phyloP scores from a whole-genome alignment of 2,797 vertebrate genomes.

The Lacerta agilis region DNA sequence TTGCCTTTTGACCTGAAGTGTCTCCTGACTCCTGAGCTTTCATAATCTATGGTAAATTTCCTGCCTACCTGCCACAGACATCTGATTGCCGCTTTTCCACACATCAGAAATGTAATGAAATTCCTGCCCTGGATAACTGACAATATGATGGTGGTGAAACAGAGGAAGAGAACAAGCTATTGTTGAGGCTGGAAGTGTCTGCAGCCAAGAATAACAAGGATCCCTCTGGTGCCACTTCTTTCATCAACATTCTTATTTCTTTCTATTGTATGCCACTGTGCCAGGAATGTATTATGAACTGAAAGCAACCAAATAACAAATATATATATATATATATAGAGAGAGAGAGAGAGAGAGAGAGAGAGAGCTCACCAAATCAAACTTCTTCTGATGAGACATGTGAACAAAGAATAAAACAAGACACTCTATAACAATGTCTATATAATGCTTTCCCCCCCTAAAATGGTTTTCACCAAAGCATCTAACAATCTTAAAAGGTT shows the following conservation, averaged over 20 bases:
- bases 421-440: conserved; percentile 28
- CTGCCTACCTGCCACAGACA: conserved; percentile 64
- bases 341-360: conserved; percentile 50
- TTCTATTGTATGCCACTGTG: conserved; percentile 38
- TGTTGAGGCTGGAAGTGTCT: conserved; percentile 69
- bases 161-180: conserved; percentile 72
- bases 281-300: conserved; percentile 37
- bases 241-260: conserved; percentile 58
- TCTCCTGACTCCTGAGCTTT: conserved; percentile 53
- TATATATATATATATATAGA: conserved; percentile 1
- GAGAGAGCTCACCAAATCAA: conserved; percentile 55
- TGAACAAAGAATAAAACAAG: conserved; percentile 42
- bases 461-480: neutral
- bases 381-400: conserved; percentile 30
- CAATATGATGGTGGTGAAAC: conserved; percentile 57
- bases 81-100: conserved; percentile 59
- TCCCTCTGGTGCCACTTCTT: conserved; percentile 65
- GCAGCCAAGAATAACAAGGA: conserved; percentile 73
- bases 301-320: neutral
- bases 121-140: conserved; percentile 52
- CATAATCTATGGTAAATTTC: conserved; percentile 60
- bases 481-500: conserved; percentile 50
- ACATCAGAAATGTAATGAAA: conserved; percentile 59
- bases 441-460: neutral
- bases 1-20: conserved; percentile 56